These are phyloP conservation scores for Lucilia cuprina DNA, from an alignment of 1,140 invertebrate genomes.

Conservation along the genomic window DNA sequence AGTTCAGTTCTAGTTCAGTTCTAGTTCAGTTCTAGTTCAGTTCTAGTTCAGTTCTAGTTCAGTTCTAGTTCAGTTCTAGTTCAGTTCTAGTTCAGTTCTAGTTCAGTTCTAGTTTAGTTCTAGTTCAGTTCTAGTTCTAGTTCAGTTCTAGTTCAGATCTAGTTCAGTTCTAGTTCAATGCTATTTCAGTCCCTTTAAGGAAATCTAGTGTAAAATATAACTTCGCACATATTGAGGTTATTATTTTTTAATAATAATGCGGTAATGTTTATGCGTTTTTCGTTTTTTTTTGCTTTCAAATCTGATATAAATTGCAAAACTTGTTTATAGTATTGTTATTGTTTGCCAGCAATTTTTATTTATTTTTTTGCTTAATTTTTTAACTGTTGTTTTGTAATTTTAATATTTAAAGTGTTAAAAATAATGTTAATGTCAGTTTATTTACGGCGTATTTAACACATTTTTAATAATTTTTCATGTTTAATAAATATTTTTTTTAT, in stretches of 20 bases:
- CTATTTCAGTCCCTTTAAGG: no score
- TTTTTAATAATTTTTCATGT: constrained; percentile 12
- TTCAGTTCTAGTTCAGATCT: no score
- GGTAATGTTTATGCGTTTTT: background rate
- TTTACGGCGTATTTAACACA: constrained; percentile 3
- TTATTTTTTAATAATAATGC: background rate
- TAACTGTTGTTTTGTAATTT: background rate
- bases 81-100: no score
- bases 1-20: no score
- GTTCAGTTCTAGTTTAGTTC: no score
- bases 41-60: no score
- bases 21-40: no score
- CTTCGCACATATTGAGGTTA: background rate
- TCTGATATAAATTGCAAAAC: background rate
- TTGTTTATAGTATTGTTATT: background rate
- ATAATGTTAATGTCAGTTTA: constrained; percentile 7
- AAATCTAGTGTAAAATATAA: background rate
- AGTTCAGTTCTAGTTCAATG: no score
- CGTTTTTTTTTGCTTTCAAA: background rate
- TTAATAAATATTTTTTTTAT: background rate
- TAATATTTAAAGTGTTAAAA: constrained; percentile 11
- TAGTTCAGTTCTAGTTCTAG: no score
- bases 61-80: no score
- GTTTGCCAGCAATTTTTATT: background rate
- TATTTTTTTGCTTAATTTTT: background rate